Base-by-base conservation (phyloP, 2,113 vertebrate genomes). In the Chiloscyllium plagiosum region DNA sequence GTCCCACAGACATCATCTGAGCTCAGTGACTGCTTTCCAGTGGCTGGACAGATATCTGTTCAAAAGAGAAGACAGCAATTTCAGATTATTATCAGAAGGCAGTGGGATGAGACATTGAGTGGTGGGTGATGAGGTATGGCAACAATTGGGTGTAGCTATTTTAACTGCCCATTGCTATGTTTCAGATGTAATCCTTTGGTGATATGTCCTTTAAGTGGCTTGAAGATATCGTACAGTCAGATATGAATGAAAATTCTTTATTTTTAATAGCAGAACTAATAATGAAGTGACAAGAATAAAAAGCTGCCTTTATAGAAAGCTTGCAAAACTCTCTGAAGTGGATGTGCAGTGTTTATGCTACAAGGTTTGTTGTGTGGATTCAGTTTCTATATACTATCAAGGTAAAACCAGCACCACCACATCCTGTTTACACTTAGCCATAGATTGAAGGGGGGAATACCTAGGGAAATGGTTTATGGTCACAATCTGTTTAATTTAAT, bases 381-480 rank as follows among this genome's bases (percentile, higher is more conserved):
- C 22, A 33, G 89, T n/a, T 92, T 92, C 13, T 65, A 65, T 65
- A 92, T 22, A 92, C 10, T 66, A 65, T 92, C 56, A 66, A 66
- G 56, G 29, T 66, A 65, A 66, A 5, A 6, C n/a, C 33, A 61
- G 29, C 61, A 37, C 29, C 20, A 66, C 56, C 89, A 65, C 89
- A 65, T 92, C 89, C 89, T 92, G 56, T 92, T 66, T 92, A 56
- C 86, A 65, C 33, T 92, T n/a, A 22, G 56, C 17, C 89, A 92
- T 20, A 92, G 19, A 17, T 61, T 90, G 33, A 33, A 66, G 56
- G 61, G 89, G 56, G 52, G 61, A 92, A n/a, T 92, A 92, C 89
- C 89, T 65, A 56, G 86, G 89, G 13, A 92, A 92, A 92, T 33
- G 37, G 15, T 92, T 66, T n/a, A 92, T 66, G 89, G 56, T 66